Percentiles rank a stretch among this genome's conserved stretches.
Conservation (phyloP, 2,113 vertebrate species). For the Chlamydotis undulata region DNA sequence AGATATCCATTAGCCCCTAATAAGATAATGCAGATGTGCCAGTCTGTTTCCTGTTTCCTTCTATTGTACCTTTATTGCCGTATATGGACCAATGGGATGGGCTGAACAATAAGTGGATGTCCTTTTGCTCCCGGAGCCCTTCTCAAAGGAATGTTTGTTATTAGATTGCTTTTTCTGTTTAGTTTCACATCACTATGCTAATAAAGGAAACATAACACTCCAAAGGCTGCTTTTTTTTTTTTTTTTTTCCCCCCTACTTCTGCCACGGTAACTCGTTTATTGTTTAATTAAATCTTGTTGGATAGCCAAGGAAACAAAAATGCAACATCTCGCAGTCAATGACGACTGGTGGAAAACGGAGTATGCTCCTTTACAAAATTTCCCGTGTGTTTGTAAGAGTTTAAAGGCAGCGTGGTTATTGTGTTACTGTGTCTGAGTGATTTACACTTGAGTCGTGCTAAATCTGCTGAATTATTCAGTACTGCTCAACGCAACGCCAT, state of each 20-base stretch:
- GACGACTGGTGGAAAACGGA: not conserved
- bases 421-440: constrained; percentile 73
- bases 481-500: constrained; percentile 59
- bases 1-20: constrained; percentile 85
- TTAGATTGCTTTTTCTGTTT: constrained; percentile 83
- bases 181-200: constrained; percentile 80
- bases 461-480: constrained; percentile 80
- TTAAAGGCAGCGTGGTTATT: constrained; percentile 71
- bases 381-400: constrained; percentile 63
- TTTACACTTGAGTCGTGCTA: constrained; percentile 74
- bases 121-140: constrained; percentile 82
- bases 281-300: constrained; percentile 67
- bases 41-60: constrained; percentile 87
- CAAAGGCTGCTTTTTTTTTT: constrained; percentile 18
- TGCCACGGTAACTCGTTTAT: constrained; percentile 44
- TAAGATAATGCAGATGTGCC: constrained; percentile 86
- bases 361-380: constrained; percentile 22
- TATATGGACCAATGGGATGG: constrained; percentile 86
- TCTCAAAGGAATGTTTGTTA: constrained; percentile 84
- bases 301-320: constrained; percentile 46
- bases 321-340: constrained; percentile 6
- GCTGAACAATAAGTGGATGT: constrained; percentile 85
- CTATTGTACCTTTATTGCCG: constrained; percentile 84
- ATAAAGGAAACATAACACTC: constrained; percentile 77
- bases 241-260: not conserved